Percentiles rank a stretch among this genome's conserved stretches.
phyloP scores from a whole-genome alignment of 2,113 vertebrate genomes.

The Melanerpes aurifrons region DNA sequence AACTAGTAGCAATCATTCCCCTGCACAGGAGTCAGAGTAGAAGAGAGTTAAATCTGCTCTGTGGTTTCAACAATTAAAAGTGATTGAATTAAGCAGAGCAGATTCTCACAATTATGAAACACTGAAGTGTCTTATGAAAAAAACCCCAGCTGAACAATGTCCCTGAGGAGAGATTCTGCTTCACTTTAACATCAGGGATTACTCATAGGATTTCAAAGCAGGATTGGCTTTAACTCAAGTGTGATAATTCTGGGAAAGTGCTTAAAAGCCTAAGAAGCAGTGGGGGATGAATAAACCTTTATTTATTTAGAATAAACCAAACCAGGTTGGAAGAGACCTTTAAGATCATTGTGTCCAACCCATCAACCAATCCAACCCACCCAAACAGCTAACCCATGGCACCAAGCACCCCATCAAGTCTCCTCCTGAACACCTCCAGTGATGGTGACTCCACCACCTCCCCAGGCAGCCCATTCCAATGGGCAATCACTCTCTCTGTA shows the following conservation, averaged over 20 bases:
- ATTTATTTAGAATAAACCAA: too few relatives aligned
- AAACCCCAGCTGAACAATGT: background rate
- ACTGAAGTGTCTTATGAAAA: background rate
- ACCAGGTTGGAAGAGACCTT: too few relatives aligned
- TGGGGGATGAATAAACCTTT: background rate
- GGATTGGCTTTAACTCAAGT: background rate
- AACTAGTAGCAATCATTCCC: background rate
- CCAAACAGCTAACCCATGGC: too few relatives aligned
- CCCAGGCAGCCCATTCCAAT: too few relatives aligned
- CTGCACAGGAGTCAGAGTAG: background rate
- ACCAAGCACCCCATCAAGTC: too few relatives aligned
- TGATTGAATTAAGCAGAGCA: constrained; percentile 4
- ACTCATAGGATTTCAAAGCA: background rate
- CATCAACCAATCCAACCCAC: too few relatives aligned
- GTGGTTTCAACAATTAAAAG: constrained; percentile 6
- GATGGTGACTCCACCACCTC: too few relatives aligned
- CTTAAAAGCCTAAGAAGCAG: background rate
- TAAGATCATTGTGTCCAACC: too few relatives aligned
- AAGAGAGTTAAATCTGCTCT: constrained; percentile 1
- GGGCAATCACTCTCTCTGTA: too few relatives aligned
- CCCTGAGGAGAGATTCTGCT: background rate
- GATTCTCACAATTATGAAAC: background rate
- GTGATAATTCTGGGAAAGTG: background rate
- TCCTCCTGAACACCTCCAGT: too few relatives aligned
- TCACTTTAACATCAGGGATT: background rate